A percentile compares a stretch with the other conserved stretches of the same genome.
Evolutionary conservation across 2,113 vertebrate species (phyloP).

Genomic region (Pungitius pungitius): DNA sequence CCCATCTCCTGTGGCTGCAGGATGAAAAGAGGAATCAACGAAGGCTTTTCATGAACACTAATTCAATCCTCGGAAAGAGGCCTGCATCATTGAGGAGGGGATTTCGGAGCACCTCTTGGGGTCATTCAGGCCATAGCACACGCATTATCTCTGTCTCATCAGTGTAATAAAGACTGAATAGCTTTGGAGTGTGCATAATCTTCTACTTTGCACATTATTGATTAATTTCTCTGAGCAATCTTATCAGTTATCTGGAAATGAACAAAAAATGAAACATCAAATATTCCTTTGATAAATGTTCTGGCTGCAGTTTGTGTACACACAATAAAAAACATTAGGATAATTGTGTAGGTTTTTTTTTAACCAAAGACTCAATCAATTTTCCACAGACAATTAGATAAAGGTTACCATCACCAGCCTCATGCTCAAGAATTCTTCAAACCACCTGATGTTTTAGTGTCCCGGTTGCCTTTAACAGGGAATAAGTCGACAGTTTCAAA

Average conservation of each 20-base stretch:
- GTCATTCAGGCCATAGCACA: conserved; percentile 18
- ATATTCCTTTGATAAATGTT: not conserved
- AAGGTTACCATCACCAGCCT: not conserved
- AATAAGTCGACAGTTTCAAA: not conserved
- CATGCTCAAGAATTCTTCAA: not conserved
- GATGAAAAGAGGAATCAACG: conserved; percentile 47
- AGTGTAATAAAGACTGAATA: conserved; percentile 10
- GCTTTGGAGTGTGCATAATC: not conserved
- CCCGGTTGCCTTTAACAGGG: not conserved
- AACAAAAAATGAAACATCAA: not conserved
- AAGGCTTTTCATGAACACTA: conserved; percentile 55
- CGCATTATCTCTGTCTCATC: conserved; percentile 5
- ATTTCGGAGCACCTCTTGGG: conserved; percentile 21
- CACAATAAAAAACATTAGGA: not conserved
- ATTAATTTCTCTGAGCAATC: not conserved
- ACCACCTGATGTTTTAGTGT: not conserved
- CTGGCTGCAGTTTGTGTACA: not conserved
- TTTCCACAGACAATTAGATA: conserved; percentile 11
- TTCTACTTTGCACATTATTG: not conserved
- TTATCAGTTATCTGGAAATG: not conserved
- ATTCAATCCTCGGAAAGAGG: conserved; percentile 36
- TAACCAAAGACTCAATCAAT: not conserved
- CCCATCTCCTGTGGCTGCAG: conserved; percentile 38
- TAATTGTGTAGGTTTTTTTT: not conserved
- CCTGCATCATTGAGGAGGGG: conserved; percentile 11